Evolutionary conservation across 2,888 invertebrate species (phyloP), one percentile per base, ranked within the genome.

Genomic region (Cepaea hortensis): DNA sequence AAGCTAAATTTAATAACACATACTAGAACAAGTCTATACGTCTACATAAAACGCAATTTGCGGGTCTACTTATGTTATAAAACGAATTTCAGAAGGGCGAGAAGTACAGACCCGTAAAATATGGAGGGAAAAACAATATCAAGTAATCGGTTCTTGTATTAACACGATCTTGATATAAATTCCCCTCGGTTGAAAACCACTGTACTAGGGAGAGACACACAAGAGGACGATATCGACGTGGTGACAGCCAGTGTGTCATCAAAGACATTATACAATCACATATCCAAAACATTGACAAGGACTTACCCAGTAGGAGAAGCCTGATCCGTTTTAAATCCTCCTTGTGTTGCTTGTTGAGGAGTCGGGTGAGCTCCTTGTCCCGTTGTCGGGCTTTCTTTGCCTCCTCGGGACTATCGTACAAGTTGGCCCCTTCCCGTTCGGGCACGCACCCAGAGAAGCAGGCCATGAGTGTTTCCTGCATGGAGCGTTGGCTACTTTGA

Each of bases 271-370:
- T 35, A 35, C 35, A 35, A 1, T 35, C 35, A 35, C 35, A 35
- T 35, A 35, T 35, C 35, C 35, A 35, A 35, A 35, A 1, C 35
- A 35, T 35, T 35, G 11, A 72, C 3, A 9, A 15, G 46, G 4
- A 61, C 75, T 75, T 68, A 77, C 84, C 84, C 20, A 84, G 61
- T 11, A 93, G 86, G 48, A 93, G 87, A 9, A 92, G 88, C 85
- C 92, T 92, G 11, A 92, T 86, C 50, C 90, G 87, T 81, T 90
- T 92, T 61, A 92, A 76, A 7, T 92, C 92, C 75, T 91, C 89
- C 83, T 90, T 90, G 82, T 91, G 91, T 15, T 92, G 90, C 81
- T 91, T 90, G 84, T 91, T 90, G 11, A 93, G 87, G 2, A 90
- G 68, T 75, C 88, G 89, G 75, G 90, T 90, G 15, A 92, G 88